A percentile compares a stretch with the other conserved stretches of the same genome.
Conservation (phyloP, 2,113 vertebrate genomes). For the Percopsis transmontana region DNA sequence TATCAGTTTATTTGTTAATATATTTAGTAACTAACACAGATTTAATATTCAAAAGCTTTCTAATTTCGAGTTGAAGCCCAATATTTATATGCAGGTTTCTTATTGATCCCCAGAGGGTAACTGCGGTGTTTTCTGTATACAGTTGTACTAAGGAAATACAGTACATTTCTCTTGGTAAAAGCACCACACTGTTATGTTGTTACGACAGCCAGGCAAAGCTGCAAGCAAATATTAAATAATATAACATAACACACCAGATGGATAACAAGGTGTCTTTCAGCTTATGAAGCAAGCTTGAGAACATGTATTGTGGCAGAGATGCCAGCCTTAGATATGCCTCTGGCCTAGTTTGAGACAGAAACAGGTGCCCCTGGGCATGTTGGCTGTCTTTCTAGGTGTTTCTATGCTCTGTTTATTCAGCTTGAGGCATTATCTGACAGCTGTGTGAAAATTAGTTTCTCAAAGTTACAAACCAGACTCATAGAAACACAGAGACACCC, state of each 20-base stretch:
- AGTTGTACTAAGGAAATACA: neutral
- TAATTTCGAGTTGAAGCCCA: neutral
- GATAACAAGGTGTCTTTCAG: constrained; percentile 19
- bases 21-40: too few species aligned
- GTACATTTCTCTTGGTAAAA: neutral
- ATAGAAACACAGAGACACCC: constrained; percentile 31
- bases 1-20: neutral
- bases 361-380: constrained; percentile 42
- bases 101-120: neutral
- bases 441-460: constrained; percentile 51
- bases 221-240: constrained; percentile 32
- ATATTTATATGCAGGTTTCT: neutral
- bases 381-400: constrained; percentile 40
- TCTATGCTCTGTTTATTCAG: constrained; percentile 58
- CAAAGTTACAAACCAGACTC: constrained; percentile 45
- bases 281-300: constrained; percentile 11
- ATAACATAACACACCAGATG: constrained; percentile 11
- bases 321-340: constrained; percentile 13
- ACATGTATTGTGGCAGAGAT: constrained; percentile 9
- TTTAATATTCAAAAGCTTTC: neutral
- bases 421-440: constrained; percentile 58
- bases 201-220: constrained; percentile 20
- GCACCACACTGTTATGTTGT: constrained; percentile 11
- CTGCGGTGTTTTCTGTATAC: neutral
- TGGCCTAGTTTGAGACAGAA: constrained; percentile 51